Base-by-base conservation (phyloP, 2,888 invertebrate genomes). In the Rhimphoctona megacephalus region DNA sequence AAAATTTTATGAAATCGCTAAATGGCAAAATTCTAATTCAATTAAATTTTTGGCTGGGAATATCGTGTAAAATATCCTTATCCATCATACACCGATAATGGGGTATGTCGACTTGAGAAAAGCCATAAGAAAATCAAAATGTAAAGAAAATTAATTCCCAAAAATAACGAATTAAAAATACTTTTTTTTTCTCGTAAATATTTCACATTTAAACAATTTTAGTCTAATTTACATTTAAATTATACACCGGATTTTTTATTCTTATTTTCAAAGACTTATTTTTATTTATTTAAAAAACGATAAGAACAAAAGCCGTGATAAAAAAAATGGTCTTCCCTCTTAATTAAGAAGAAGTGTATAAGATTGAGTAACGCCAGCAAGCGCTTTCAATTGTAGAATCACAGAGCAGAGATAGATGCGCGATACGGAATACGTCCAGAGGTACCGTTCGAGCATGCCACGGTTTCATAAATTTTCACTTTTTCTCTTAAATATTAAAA, bases 331-430 rank as follows among this genome's bases (percentile, higher is more conserved):
- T 39, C 46, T 52, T 22, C 52, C 61, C 80, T n/a, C n/a, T 46
- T 67, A 67, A 39, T 46, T 67, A 77, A 66, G 17, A 17, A 25
- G n/a, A n/a, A 19, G 43, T 77, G 49, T 72, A 19, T 17, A 54
- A 82, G 39, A 66, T 77, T 46, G 25, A 43, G 36, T 76, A 66
- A 85, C 76, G 39, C 36, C 67, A 83, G 52, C 72, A 70, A 87
- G 88, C 88, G 85, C 88, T 92, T 93, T 90, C 87, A 89, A 93
- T 96, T 97, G 94, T 97, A 98, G 98, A 98, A 96, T 96, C 97
- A 97, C 96, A 97, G 98, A 94, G 96, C 97, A 95, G 98, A 98
- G 97, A 97, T 98, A 95, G 98, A 98, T 95, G 97, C 97, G 95
- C 97, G 97, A 95, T 97, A 97, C 96, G 98, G 98, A 95, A 95